phyloP scores from a whole-genome alignment of 2,113 vertebrate species.

The human (Homo sapiens) region DNA sequence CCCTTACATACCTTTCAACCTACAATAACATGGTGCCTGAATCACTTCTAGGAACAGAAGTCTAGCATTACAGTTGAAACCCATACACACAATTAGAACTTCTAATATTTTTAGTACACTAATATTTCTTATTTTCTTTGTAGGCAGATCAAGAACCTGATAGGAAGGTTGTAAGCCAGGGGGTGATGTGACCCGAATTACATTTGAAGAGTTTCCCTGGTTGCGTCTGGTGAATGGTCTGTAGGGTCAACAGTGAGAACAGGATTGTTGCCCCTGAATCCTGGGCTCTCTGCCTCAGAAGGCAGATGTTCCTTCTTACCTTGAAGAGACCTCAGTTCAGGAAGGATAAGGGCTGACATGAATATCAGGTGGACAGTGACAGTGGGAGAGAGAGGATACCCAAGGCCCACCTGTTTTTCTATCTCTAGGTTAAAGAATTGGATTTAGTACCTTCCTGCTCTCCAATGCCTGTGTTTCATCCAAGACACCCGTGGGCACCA shows the following conservation, averaged over 20 bases:
- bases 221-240: neutral
- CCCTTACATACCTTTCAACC: conserved; percentile 16
- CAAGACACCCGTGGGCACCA: neutral
- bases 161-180: neutral
- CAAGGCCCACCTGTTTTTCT: neutral
- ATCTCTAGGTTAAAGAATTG: neutral
- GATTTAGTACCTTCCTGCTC: neutral
- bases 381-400: neutral
- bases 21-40: neutral
- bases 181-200: neutral
- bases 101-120: neutral
- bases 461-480: neutral
- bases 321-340: neutral
- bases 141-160: neutral
- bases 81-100: neutral
- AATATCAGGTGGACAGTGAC: neutral
- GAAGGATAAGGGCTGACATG: neutral
- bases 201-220: no score
- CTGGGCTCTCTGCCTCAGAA: neutral
- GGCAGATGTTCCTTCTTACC: neutral
- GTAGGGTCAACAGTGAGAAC: accelerated
- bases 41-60: neutral
- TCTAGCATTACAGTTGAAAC: neutral
- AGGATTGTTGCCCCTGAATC: neutral
- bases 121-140: conserved; percentile 7